Evolutionary conservation across 2,797 vertebrate genomes (phyloP), one percentile per base, ranked within the genome.

Genomic region (Lepidocolaptes lacrymiger): DNA sequence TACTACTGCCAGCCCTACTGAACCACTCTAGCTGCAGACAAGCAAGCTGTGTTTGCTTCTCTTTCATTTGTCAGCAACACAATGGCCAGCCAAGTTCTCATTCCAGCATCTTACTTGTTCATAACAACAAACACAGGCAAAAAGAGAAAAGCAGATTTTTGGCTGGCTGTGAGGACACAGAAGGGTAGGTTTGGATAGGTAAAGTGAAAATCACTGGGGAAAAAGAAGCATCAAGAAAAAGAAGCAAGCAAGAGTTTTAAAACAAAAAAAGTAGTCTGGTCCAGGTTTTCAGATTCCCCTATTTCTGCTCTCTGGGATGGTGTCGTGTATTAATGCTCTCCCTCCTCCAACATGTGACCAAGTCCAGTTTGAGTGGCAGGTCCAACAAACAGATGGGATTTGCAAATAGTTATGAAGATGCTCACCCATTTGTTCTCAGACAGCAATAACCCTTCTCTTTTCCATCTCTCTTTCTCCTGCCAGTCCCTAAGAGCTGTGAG

Each of bases 11-110:
- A 97, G 80, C 83, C 77, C 80, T 69, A 67, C 74, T 63, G 55
- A 97, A 91, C 85, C 88, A 71, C 85, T 92, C 59, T 89, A 95
- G 80, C 86, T 95, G 86, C 84, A 94, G 74, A 95, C 94, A 94
- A 93, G 93, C 90, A 97, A 95, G 91, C 91, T 95, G 88, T 88
- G 89, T 93, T 96, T 96, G 77, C 95, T 91, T 93, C 89, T 75
- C 83, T 88, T 82, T 85, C 74, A 37, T 95, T 93, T 95, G 91
- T 93, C 85, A 92, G 88, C 91, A 93, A 76, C 80, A 90, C 88
- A 96, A 88, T 79, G 49, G 89, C 88, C 89, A 95, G 88, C 88
- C 96, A 96, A 93, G 64, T 94, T 77, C 85, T 91, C 56, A 64
- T 90, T 93, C 93, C 88, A 95, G 43, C 83, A 77, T 89, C 83